Evolutionary conservation across 2,888 invertebrate genomes (phyloP), one percentile per base, ranked within the genome.

Genomic region (Copidosoma aretas): DNA sequence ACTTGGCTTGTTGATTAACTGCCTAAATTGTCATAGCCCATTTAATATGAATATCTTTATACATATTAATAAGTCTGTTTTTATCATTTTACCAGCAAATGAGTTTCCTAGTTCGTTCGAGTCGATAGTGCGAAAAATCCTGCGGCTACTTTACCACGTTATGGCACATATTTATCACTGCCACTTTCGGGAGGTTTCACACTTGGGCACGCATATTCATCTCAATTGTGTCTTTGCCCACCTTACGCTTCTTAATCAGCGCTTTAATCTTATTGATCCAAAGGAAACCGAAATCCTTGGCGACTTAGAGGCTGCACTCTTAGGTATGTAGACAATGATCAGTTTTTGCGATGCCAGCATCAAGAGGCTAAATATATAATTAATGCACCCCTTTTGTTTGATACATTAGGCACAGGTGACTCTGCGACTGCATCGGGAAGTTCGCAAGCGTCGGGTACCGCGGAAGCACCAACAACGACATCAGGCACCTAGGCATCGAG

Each of bases 221-320:
- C 91, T 98, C 86, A 97, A 98, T 89, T 92, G 95, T 87, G 93
- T 98, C 80, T 97, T 97, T 88, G 94, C 94, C 86, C 97, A 98
- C 88, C 91, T 98, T 86, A 95, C 95, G 81, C 93, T 90, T 78
- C 89, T 90, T 84, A 89, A 88, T 84, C 88, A 93, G 84, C 92
- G 94, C 84, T 97, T 95, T 88, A 90, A 91, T 84, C 89, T 97
- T 84, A 93, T 97, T 80, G 97, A 97, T 84, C 90, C 93, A 82
- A 96, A 97, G 88, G 97, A 98, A 87, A 95, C 96, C 46, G 97
- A 97, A 86, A 93, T 96, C 80, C 88, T 97, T 80, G 91, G 93
- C 78, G 97, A 97, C 86, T 88, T 97, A 81, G 94, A 94, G 84
- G 88, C 92, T 83, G 95, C 95, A 80, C 87, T 95, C 71, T 79